Conservation (phyloP, 2,113 vertebrate species). For the Neotragus moschatus region DNA sequence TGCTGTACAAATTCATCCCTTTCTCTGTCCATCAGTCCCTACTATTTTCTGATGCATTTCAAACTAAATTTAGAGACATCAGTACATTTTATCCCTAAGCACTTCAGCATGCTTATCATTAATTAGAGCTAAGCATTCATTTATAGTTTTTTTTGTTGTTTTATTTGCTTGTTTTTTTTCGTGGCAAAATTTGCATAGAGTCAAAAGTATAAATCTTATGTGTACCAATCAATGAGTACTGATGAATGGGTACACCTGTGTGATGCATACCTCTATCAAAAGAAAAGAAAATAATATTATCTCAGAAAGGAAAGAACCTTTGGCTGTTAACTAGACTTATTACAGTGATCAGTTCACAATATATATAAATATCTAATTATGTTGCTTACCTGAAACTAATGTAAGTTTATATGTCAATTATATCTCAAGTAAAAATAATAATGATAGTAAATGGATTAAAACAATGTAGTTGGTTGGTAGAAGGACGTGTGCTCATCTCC, state of each 20-base stretch:
- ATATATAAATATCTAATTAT: not conserved
- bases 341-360: not conserved
- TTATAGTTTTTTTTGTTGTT: not conserved
- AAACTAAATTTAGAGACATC: not conserved
- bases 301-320: not conserved
- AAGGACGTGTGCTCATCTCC: not conserved
- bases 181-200: not conserved
- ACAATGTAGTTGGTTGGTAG: not conserved
- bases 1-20: not conserved
- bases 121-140: not conserved
- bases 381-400: not conserved
- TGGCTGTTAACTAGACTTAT: not conserved
- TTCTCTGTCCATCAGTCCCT: not conserved
- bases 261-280: not conserved
- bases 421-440: not conserved
- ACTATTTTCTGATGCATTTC: not conserved
- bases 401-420: not conserved
- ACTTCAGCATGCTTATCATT: not conserved
- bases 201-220: not conserved
- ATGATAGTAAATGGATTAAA: not conserved
- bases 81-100: not conserved
- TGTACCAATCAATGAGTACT: not conserved
- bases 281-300: not conserved
- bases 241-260: not conserved
- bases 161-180: not conserved